Base-by-base conservation (phyloP, 2,888 invertebrate species). In the Bellardia bayeri region DNA sequence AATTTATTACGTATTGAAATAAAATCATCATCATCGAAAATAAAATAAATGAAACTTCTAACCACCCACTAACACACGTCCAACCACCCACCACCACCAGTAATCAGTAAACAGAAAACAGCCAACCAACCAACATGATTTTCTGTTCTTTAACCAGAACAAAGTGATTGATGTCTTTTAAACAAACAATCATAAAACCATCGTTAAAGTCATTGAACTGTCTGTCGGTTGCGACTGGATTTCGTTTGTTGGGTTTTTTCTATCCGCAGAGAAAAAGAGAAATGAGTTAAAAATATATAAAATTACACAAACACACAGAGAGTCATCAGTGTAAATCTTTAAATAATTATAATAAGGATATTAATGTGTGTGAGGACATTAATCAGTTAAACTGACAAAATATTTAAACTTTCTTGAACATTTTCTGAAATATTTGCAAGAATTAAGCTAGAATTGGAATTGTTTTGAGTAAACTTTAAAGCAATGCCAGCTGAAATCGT, bases 111-210 rank as follows among this genome's bases (percentile, higher is more conserved):
- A 6, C 13, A 14, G 33, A 14, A 7, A 16, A 23, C 56, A 66
- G 45, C 9, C 66, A 74, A 23, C 2, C 75, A 61, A 68, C 58
- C 40, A 56, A 49, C 64, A 75, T 23, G 40, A 68, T 37, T 13
- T 75, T 40, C 2, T 37, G 3, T n/a, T 84, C 37, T 72, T 79
- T 30, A 72, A 51, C 58, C 72, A 79, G 8, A 61, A 78, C 54
- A 40, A 63, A 79, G 76, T 87, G 86, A 87, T 87, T 83, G 80
- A 87, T 87, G 83, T 45, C 58, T 66, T 80, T 76, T 80, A 72
- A 83, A 66, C 76, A 83, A 66, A 80, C 82, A 86, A 76, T 86
- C 82, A 86, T 83, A 80, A 83, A 86, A 86, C 63, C 82, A 64
- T 64, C 64, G 33, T 45, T 69, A 40, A 74, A 71, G 85, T 86